Evolutionary conservation across 2,888 invertebrate species (phyloP), one percentile per base, ranked within the genome.

Genomic region (Erynnis tages): DNA sequence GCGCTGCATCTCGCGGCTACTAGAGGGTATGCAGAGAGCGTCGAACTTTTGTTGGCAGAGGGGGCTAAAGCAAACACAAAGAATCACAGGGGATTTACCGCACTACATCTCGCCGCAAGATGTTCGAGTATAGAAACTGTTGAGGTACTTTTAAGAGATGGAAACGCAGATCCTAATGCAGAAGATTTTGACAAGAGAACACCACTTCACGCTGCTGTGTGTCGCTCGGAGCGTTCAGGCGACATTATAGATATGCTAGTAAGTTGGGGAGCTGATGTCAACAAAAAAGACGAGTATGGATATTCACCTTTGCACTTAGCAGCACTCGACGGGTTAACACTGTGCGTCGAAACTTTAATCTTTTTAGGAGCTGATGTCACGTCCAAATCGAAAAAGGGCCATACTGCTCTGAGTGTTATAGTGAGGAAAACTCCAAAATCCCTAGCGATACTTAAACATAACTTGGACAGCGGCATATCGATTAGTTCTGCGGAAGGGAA

Each of bases 1-100:
- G 93, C 96, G 0, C 73, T 96, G 59, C 97, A 97, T 86, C 84
- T 97, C 61, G 96, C 97, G 0, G 96, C 97, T 1, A 95, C 97
- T 66, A 94, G 95, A 67, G 96, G 97, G 5, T 95, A 95, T 69
- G 91, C 93, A 3, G 95, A 97, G 58, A 96, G 96, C 66, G 92
- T 96, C 0, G 93, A 94, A 61, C 77, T 95, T n/a, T 73, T 96
- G 29, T 71, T 97, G 54, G 91, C 93, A 4, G 93, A 93, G 65
- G 94, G 94, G 0, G 96, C 96, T 0, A 94, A 95, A 75, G 92
- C 94, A 0, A 93, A 94, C 62, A 84, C 92, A 4, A 92, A 91
- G 61, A 96, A 95, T 73, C 93, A 93, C 67, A 92, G 96, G 62
- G 95, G 95, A 21, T 96, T 96, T 65, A 95, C 96, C 0, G 93